Evolutionary conservation across 2,797 vertebrate species (phyloP).

Genomic region (Phrynocephalus guinanensis): DNA sequence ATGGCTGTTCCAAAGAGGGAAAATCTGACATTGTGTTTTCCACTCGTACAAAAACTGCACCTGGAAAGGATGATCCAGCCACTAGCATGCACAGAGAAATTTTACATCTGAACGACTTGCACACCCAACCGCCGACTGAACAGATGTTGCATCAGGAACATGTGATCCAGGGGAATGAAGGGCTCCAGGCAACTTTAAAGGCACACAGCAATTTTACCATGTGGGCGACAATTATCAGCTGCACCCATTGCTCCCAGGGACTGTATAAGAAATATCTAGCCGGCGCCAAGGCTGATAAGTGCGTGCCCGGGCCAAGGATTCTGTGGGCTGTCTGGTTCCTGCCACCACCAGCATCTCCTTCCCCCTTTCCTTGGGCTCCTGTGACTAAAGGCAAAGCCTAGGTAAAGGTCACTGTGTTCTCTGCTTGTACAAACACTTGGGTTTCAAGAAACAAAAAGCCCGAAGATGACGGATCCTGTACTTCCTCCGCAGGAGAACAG

Average conservation of each 20-base stretch:
- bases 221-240: not conserved
- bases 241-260: slow-evolving; percentile 2
- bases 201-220: no score
- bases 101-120: no score
- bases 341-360: not conserved
- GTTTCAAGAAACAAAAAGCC: not conserved
- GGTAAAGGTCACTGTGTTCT: not conserved
- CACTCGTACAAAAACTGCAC: no score
- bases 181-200: not conserved
- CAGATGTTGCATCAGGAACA: not conserved
- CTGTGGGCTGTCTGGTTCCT: not conserved
- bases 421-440: not conserved
- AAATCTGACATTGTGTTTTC: not conserved
- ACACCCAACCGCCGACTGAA: not conserved
- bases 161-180: no score
- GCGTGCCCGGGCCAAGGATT: not conserved
- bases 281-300: not conserved
- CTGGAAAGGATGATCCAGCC: not conserved
- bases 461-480: not conserved
- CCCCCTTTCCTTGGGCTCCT: no score
- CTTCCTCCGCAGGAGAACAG: not conserved
- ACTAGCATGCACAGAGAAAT: no score
- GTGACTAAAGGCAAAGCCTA: not conserved
- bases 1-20: not conserved
- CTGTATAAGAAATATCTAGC: not conserved